These are phyloP conservation scores for Magallana angulata DNA, from an alignment of 1,140 invertebrate species.

Conservation along the genomic window DNA sequence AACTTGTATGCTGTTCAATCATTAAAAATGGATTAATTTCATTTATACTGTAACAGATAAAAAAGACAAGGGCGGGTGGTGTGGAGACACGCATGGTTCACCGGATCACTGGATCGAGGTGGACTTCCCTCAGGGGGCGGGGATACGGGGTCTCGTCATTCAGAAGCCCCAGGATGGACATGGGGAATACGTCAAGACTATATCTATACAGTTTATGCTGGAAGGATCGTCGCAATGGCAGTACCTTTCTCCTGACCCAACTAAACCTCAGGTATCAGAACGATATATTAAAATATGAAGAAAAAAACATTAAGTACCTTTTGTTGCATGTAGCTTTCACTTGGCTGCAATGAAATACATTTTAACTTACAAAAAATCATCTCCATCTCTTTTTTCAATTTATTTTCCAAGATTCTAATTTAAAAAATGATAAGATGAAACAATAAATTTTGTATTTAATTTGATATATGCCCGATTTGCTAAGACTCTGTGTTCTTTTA, in stretches of 20 bases:
- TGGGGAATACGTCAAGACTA: neutral
- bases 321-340: too few relatives aligned
- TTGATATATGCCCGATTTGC: too few relatives aligned
- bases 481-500: neutral
- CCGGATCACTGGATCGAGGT: constrained; percentile 4
- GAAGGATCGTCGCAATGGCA: neutral
- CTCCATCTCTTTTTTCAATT: neutral
- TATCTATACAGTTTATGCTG: neutral
- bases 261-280: neutral
- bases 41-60: neutral
- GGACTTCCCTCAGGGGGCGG: neutral
- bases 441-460: too few relatives aligned
- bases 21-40: neutral
- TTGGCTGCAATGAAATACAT: neutral
- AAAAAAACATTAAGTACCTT: neutral
- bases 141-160: constrained; percentile 19
- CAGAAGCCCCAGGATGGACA: constrained; percentile 1
- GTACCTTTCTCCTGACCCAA: neutral
- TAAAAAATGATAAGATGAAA: neutral
- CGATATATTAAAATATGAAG: too few relatives aligned
- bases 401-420: neutral
- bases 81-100: neutral
- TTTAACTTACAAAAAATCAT: neutral
- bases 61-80: neutral
- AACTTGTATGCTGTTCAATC: neutral